Conservation (phyloP, 2,797 vertebrate species). For the Intellagama lesueurii region DNA sequence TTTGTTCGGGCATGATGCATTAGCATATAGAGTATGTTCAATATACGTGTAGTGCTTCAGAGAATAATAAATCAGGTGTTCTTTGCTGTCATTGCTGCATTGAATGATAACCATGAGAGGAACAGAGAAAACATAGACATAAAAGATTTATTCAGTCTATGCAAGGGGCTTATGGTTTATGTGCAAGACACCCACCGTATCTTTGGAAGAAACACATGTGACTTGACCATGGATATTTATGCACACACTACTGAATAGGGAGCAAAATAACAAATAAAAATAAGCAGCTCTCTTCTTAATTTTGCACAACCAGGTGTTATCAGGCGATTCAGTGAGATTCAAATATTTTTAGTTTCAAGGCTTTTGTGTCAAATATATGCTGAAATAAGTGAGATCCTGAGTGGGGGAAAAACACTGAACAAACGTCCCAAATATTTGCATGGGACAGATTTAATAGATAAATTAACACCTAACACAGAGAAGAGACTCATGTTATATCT, state of each 20-base stretch:
- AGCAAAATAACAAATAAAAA: neutral
- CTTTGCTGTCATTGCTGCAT: constrained; percentile 17
- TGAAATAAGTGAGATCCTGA: no score
- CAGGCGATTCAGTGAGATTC: neutral
- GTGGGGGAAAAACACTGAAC: neutral
- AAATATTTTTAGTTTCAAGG: neutral
- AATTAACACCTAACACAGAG: neutral
- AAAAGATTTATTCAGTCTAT: neutral
- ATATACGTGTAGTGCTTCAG: constrained; percentile 15
- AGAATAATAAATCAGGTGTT: constrained; percentile 37
- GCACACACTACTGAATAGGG: neutral
- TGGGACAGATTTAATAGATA: neutral
- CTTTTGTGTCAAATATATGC: no score
- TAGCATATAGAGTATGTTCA: constrained; percentile 44
- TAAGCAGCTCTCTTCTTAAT: neutral
- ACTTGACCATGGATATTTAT: neutral
- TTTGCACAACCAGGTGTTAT: neutral
- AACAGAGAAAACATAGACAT: neutral
- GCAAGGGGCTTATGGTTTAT: neutral
- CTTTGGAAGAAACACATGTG: neutral
- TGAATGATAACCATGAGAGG: constrained; percentile 26
- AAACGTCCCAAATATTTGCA: neutral
- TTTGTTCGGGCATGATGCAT: constrained; percentile 29
- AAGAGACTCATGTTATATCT: neutral
- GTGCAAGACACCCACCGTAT: neutral